Conservation (phyloP, 2,888 invertebrate species). For the Hypomecis atomaria region DNA sequence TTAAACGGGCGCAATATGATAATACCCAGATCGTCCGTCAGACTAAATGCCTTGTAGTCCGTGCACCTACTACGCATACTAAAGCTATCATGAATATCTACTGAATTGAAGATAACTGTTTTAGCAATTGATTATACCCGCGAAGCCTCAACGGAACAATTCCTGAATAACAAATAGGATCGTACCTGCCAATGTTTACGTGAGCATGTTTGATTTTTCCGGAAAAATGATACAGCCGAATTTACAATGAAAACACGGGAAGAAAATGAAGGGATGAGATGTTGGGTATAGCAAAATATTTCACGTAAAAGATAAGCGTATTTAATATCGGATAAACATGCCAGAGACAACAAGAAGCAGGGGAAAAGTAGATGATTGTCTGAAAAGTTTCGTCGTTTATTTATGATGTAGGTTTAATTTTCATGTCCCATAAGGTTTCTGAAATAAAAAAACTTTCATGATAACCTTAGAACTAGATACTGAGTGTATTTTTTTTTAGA, state of each 20-base stretch:
- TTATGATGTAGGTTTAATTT: too few species aligned
- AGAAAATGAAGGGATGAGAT: not conserved
- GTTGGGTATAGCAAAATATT: not conserved
- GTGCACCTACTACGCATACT: slow-evolving; percentile 1
- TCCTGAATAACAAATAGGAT: slow-evolving; percentile 25
- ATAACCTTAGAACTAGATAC: too few species aligned
- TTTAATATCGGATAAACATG: too few species aligned
- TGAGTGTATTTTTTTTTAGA: too few species aligned
- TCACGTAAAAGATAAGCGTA: too few species aligned
- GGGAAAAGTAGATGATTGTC: too few species aligned
- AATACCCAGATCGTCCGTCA: slow-evolving; percentile 26
- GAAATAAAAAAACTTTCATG: too few species aligned
- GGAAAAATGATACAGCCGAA: slow-evolving; percentile 19
- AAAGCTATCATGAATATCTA: slow-evolving; percentile 17
- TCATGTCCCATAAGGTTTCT: too few species aligned
- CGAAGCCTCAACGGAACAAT: slow-evolving; percentile 19
- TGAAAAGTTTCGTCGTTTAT: too few species aligned
- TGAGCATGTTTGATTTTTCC: slow-evolving; percentile 21
- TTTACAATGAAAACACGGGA: not conserved
- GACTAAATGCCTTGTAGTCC: slow-evolving; percentile 10
- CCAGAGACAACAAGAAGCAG: too few species aligned
- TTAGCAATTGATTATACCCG: slow-evolving; percentile 19
- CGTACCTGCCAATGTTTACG: slow-evolving; percentile 25
- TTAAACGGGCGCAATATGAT: slow-evolving; percentile 23
- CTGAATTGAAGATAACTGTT: slow-evolving; percentile 22